Percentiles rank a stretch among this genome's conserved stretches.
Evolutionary conservation across 2,888 invertebrate species (phyloP).

Genomic region (Parnassius mnemosyne): DNA sequence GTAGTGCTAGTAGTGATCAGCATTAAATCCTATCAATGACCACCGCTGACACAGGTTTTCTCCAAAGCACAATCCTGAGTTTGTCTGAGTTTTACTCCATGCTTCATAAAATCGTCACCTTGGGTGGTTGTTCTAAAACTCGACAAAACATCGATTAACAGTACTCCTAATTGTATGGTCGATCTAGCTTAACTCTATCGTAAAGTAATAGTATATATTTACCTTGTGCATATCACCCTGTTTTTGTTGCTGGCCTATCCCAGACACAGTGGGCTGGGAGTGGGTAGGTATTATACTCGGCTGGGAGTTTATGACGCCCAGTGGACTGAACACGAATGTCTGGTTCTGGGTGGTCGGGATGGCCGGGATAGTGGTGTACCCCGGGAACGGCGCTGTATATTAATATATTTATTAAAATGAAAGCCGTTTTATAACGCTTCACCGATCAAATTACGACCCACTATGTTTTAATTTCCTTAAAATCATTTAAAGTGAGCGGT

Average conservation of each 20-base stretch:
- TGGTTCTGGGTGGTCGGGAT: constrained; percentile 89
- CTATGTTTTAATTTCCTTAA: background rate
- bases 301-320: constrained; percentile 86
- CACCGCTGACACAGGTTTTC: no score
- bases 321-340: constrained; percentile 87
- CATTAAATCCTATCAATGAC: no score
- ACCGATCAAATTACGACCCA: constrained; percentile 5
- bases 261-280: constrained; percentile 71
- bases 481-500: no score
- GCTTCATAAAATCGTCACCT: no score
- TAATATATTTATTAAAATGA: background rate
- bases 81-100: no score
- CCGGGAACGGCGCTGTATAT: constrained; percentile 82
- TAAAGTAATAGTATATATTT: constrained; percentile 21
- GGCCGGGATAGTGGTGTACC: constrained; percentile 89
- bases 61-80: no score
- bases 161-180: no score
- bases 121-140: no score
- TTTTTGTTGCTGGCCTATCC: constrained; percentile 80
- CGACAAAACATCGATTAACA: no score
- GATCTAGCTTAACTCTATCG: no score
- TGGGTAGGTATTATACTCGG: constrained; percentile 83
- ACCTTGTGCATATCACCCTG: constrained; percentile 85
- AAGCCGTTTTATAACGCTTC: background rate
- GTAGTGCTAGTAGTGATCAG: no score